These are phyloP conservation scores for Cyclophora punctaria DNA, from an alignment of 2,888 invertebrate species.

Conservation along the genomic window DNA sequence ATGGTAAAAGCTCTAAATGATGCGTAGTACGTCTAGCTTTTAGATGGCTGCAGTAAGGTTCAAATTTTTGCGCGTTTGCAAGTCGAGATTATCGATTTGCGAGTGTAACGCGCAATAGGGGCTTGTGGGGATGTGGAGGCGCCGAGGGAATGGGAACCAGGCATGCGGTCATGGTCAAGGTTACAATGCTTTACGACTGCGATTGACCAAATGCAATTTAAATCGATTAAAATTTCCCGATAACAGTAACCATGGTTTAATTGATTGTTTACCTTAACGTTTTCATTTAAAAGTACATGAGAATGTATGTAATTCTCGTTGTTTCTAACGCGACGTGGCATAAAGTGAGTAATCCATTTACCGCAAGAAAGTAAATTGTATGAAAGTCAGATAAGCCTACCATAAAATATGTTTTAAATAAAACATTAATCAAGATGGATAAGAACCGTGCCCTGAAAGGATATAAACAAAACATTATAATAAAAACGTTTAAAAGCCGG, in stretches of 20 bases:
- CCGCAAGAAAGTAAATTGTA: no score
- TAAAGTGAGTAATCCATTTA: no score
- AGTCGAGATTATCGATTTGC: slow-evolving; percentile 42
- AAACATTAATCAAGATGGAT: not conserved
- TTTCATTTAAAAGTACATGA: no score
- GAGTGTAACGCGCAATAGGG: slow-evolving; percentile 30
- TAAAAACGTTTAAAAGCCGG: slow-evolving; percentile 18
- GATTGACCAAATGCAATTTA: slow-evolving; percentile 39
- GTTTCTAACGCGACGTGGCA: no score
- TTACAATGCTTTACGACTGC: slow-evolving; percentile 41
- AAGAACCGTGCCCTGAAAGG: slow-evolving; percentile 8
- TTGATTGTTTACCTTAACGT: no score
- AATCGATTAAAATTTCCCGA: slow-evolving; percentile 15
- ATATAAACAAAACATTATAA: slow-evolving; percentile 5
- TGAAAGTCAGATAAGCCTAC: no score
- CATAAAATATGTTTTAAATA: no score
- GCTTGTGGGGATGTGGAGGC: slow-evolving; percentile 26
- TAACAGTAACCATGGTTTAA: no score
- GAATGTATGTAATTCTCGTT: no score
- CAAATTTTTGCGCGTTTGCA: not conserved
- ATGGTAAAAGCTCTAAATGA: no score
- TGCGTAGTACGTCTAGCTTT: no score
- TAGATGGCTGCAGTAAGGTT: not conserved
- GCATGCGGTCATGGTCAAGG: slow-evolving; percentile 59
- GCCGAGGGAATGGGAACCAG: slow-evolving; percentile 31